Evolutionary conservation across 2,888 invertebrate species (phyloP).

Genomic region (Hydroisotoma schaefferi): DNA sequence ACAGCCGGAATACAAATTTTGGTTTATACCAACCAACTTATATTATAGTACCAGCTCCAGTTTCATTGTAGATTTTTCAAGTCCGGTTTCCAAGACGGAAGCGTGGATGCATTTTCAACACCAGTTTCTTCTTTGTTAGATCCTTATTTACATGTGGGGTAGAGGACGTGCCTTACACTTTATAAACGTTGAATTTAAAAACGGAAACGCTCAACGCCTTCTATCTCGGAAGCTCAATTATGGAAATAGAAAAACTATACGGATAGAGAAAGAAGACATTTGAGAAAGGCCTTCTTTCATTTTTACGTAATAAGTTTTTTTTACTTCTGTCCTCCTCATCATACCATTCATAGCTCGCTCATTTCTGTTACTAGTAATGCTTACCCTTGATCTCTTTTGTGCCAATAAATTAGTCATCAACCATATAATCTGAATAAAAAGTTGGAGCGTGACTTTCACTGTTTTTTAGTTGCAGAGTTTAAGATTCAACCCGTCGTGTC

Average conservation of each 20-base stretch:
- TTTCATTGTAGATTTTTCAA: not conserved
- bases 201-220: too few relatives aligned
- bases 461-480: too few relatives aligned
- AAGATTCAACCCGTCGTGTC: too few relatives aligned
- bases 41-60: not conserved
- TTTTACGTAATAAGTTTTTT: too few relatives aligned
- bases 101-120: not conserved
- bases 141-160: too few relatives aligned
- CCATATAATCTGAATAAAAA: constrained; percentile 13
- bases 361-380: constrained; percentile 3
- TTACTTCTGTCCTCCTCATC: constrained; percentile 1
- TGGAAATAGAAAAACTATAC: too few relatives aligned
- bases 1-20: constrained; percentile 10
- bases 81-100: not conserved
- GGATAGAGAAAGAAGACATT: too few relatives aligned
- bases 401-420: constrained; percentile 18
- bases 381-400: not conserved
- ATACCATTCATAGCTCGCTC: constrained; percentile 6
- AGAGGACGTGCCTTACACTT: too few relatives aligned
- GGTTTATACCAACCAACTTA: not conserved
- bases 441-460: not conserved
- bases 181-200: too few relatives aligned
- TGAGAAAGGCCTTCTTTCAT: too few relatives aligned
- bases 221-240: too few relatives aligned
- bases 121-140: not conserved